A percentile compares a stretch with the other conserved stretches of the same genome.
These are phyloP conservation scores for Phallusia fumigata DNA, from an alignment of 23 tunicate genomes.

Conservation along the genomic window DNA sequence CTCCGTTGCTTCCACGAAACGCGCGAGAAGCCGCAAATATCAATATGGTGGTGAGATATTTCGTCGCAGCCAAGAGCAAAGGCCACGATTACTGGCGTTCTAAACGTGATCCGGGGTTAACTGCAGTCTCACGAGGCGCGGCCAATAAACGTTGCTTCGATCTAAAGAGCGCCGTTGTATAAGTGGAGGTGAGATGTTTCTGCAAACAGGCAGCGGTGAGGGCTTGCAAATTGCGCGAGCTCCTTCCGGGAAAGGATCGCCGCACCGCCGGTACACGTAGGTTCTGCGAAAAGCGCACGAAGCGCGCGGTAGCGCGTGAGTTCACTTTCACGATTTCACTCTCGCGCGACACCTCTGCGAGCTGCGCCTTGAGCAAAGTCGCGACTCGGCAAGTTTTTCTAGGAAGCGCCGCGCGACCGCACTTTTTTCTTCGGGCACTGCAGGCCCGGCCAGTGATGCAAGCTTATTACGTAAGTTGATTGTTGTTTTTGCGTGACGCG, in stretches of 20 bases:
- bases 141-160: neutral
- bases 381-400: neutral
- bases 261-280: slow-evolving; percentile 8
- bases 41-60: neutral
- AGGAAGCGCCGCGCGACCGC: neutral
- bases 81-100: neutral
- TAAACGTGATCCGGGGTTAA: neutral
- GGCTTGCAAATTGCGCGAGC: neutral
- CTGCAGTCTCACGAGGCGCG: neutral
- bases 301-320: neutral
- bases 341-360: slow-evolving; percentile 5
- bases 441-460: neutral
- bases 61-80: neutral
- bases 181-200: neutral
- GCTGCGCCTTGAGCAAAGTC: slow-evolving; percentile 6
- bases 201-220: neutral
- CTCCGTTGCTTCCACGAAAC: too few species aligned
- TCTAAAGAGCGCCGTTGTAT: too few species aligned
- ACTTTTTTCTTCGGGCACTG: neutral
- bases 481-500: neutral
- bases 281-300: slow-evolving; percentile 3
- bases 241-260: neutral
- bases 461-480: neutral
- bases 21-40: too few species aligned
- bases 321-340: slow-evolving; percentile 12